A percentile compares a stretch with the other conserved stretches of the same genome.
Evolutionary conservation across 2,888 invertebrate species (phyloP).

Genomic region (Cerastoderma edule): DNA sequence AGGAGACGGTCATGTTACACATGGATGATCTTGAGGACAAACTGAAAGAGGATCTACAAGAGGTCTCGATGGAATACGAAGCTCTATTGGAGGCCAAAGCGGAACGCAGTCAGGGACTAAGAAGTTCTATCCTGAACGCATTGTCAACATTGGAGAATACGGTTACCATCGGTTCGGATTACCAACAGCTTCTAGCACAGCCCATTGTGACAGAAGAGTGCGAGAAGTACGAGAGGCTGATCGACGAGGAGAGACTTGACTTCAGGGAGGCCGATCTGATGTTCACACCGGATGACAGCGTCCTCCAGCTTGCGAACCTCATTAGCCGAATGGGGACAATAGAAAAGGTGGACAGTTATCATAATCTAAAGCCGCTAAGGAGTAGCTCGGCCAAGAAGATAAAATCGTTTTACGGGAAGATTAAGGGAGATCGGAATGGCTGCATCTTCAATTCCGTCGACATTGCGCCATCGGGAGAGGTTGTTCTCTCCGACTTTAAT

Average conservation of each 20-base stretch:
- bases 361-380: slow-evolving; percentile 45
- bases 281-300: slow-evolving; percentile 54
- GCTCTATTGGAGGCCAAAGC: slow-evolving; percentile 50
- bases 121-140: slow-evolving; percentile 50
- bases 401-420: slow-evolving; percentile 52
- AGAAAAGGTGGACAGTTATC: slow-evolving; percentile 49
- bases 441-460: slow-evolving; percentile 60
- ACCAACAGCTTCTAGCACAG: slow-evolving; percentile 49
- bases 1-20: slow-evolving; percentile 40
- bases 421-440: slow-evolving; percentile 56
- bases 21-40: slow-evolving; percentile 56
- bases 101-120: slow-evolving; percentile 49
- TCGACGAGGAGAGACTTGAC: slow-evolving; percentile 54
- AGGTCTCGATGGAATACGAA: slow-evolving; percentile 49
- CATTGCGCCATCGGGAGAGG: slow-evolving; percentile 52
- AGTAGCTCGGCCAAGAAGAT: slow-evolving; percentile 56
- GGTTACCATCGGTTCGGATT: slow-evolving; percentile 40
- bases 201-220: slow-evolving; percentile 48
- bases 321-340: slow-evolving; percentile 52
- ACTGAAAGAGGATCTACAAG: slow-evolving; percentile 54
- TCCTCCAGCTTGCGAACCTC: slow-evolving; percentile 44
- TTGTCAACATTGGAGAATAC: slow-evolving; percentile 38
- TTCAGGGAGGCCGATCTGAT: slow-evolving; percentile 55
- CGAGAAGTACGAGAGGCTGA: slow-evolving; percentile 52
- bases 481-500: slow-evolving; percentile 59